phyloP scores from a whole-genome alignment of 2,113 vertebrate species.

The Sialia sialis region DNA sequence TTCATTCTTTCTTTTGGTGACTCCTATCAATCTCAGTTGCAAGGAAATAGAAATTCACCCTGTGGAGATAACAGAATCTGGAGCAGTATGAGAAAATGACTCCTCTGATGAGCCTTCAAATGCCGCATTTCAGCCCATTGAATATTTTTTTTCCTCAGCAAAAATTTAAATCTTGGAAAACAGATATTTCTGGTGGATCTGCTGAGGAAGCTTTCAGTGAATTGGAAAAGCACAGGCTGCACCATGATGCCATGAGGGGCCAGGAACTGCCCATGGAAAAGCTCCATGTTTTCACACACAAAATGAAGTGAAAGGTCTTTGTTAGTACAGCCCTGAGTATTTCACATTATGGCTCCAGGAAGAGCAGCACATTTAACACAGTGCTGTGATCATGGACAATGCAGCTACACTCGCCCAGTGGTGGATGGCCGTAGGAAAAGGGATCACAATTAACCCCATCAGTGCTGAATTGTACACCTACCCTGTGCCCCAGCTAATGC shows the following conservation, averaged over 20 bases:
- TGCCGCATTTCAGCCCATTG: background rate
- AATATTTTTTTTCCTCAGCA: background rate
- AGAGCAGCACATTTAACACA: slow-evolving; percentile 58
- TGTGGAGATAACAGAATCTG: background rate
- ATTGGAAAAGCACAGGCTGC: slow-evolving; percentile 8
- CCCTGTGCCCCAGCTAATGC: background rate
- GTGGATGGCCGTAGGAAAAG: background rate
- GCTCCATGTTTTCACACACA: slow-evolving; percentile 36
- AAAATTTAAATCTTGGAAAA: slow-evolving; percentile 19
- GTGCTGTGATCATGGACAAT: slow-evolving; percentile 52
- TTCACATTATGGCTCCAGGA: slow-evolving; percentile 31
- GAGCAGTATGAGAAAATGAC: background rate
- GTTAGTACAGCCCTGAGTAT: slow-evolving; percentile 25
- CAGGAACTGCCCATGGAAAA: slow-evolving; percentile 22
- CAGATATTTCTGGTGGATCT: background rate
- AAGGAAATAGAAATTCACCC: background rate
- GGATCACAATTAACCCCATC: background rate
- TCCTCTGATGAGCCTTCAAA: background rate
- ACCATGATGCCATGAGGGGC: background rate
- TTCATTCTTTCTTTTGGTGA: background rate
- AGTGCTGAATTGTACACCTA: background rate
- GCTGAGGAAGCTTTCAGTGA: background rate
- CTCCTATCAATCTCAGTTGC: background rate
- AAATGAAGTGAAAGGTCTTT: background rate
- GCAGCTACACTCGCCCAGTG: background rate